phyloP scores from a whole-genome alignment of 2,113 vertebrate genomes.

The Cynocephalus volans region DNA sequence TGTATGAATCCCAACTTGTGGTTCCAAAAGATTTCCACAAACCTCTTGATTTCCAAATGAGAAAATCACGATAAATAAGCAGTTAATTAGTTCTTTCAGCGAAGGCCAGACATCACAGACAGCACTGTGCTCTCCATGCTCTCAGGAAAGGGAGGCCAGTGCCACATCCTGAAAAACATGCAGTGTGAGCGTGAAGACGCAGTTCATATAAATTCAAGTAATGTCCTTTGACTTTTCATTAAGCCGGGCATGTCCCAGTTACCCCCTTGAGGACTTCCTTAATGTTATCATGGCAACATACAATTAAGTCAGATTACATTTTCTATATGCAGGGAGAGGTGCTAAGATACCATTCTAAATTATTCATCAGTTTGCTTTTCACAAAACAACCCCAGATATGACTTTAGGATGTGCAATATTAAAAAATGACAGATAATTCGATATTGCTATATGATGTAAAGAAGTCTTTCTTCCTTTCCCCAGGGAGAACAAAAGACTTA shows the following conservation, averaged over 20 bases:
- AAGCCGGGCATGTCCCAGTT: conserved; percentile 80
- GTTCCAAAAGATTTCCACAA: conserved; percentile 84
- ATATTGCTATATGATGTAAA: conserved; percentile 87
- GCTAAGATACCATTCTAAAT: conserved; percentile 87
- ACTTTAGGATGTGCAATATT: conserved; percentile 84
- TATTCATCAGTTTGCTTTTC: conserved; percentile 88
- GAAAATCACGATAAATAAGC: conserved; percentile 77
- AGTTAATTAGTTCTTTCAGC: conserved; percentile 80
- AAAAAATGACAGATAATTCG: conserved; percentile 86
- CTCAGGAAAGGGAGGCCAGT: conserved; percentile 71
- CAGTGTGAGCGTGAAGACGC: conserved; percentile 61
- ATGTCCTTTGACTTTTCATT: conserved; percentile 87
- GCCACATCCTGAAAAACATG: conserved; percentile 60
- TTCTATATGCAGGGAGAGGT: conserved; percentile 83
- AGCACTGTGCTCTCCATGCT: background rate
- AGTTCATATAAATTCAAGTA: conserved; percentile 84
- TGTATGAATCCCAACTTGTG: conserved; percentile 66
- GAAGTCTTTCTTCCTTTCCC: conserved; percentile 80
- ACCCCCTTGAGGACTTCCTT: conserved; percentile 84
- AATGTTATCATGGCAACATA: conserved; percentile 87
- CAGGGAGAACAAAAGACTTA: conserved; percentile 88
- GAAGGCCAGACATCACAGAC: conserved; percentile 44
- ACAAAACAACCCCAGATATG: conserved; percentile 80
- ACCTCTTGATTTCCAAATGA: conserved; percentile 76
- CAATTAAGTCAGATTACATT: conserved; percentile 90